phyloP scores from a whole-genome alignment of 2,797 vertebrate species.

The Miichthys miiuy region DNA sequence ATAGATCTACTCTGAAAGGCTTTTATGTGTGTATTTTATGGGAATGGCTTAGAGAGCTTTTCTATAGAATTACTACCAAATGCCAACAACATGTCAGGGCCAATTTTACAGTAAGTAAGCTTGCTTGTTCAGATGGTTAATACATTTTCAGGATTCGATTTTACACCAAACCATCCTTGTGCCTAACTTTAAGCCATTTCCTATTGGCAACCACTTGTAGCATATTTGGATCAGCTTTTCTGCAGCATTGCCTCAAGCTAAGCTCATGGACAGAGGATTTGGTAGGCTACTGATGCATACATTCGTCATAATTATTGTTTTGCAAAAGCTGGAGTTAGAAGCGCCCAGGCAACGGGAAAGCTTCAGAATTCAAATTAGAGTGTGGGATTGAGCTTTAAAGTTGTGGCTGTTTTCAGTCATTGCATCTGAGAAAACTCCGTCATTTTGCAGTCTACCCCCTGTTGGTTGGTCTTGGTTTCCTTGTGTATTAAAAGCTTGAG shows the following conservation, averaged over 20 bases:
- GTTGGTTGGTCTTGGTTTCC: conserved; percentile 18
- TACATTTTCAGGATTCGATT: conserved; percentile 30
- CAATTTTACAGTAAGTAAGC: conserved; percentile 20
- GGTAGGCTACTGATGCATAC: conserved; percentile 70
- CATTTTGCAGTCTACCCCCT: conserved; percentile 16
- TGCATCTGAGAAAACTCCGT: conserved; percentile 37
- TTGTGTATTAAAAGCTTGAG: conserved; percentile 47
- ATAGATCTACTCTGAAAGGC: conserved; percentile 13
- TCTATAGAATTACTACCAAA: conserved; percentile 12
- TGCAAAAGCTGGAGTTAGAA: conserved; percentile 67
- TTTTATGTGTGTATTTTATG: conserved; percentile 8
- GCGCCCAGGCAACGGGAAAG: conserved; percentile 66
- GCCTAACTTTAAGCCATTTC: conserved; percentile 47
- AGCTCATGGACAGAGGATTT: conserved; percentile 67
- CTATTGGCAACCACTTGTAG: conserved; percentile 52
- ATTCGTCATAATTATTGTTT: conserved; percentile 79
- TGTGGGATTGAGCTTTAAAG: conserved; percentile 60
- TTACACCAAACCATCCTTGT: conserved; percentile 19
- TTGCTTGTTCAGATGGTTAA: neutral
- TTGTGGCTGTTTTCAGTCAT: conserved; percentile 53
- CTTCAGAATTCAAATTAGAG: conserved; percentile 73
- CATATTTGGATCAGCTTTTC: conserved; percentile 62
- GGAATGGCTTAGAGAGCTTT: conserved; percentile 24
- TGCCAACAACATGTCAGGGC: conserved; percentile 6
- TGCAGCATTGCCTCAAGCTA: conserved; percentile 62